Base-by-base conservation (phyloP, 1,140 invertebrate genomes). In the Pygmarrhopalites habei region DNA sequence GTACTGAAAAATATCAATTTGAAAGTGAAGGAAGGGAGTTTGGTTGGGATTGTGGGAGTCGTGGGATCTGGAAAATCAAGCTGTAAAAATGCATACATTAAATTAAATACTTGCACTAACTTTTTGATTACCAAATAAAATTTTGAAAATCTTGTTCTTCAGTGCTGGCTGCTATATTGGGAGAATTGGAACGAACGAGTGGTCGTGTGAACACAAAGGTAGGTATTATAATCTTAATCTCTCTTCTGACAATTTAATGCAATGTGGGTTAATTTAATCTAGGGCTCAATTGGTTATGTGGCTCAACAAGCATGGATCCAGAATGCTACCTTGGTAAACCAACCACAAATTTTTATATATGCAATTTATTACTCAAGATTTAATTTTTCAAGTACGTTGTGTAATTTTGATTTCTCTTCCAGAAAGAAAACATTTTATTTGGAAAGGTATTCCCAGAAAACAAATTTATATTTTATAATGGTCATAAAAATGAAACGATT, bases 1-100 rank as follows among this genome's bases (percentile, higher is more conserved):
- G 43, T 56, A 1, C 59, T 78, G 39, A 58, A 65, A n/a, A 62
- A 73, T 51, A 73, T 78, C 19, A 72, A 72, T 46, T 28, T 78
- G 19, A 63, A 55, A 41, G 62, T 76, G 0, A 63, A 70, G 26
- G 41, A 74, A 61, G 73, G 72, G 0, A 71, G 79, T 29, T 78
- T 83, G 14, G 80, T 78, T 2, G 80, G 79, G n/a, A 70, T 81
- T 23, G 79, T 82, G 62, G 82, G 82, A 10, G 68, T 74, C 23
- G 82, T 85, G 5, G 83, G 83, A n/a, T 71, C 75, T 28, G 83
- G 83, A 15, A 85, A 85, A 71, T 80, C 80, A 35, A n/a, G n/a
- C n/a, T n/a, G n/a, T n/a, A n/a, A n/a, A n/a, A n/a, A n/a, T n/a
- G n/a, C n/a, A n/a, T n/a, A n/a, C n/a, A n/a, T n/a, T n/a, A n/a